Percentiles rank a stretch among this genome's conserved stretches.
Evolutionary conservation across 2,888 invertebrate species (phyloP).

Genomic region (Eupithecia subumbrata): DNA sequence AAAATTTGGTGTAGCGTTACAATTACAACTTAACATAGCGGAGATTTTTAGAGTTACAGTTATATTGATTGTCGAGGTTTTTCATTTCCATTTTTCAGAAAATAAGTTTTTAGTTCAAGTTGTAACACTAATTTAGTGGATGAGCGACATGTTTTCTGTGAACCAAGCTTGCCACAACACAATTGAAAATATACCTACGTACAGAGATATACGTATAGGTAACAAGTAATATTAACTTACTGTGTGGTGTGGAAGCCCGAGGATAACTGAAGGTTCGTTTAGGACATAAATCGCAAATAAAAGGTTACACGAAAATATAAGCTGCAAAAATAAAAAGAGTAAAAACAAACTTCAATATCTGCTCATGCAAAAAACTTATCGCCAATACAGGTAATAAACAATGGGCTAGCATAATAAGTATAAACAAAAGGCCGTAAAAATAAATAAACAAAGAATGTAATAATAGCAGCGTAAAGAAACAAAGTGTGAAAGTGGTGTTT

Average conservation of each 20-base stretch:
- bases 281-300: slow-evolving; percentile 59
- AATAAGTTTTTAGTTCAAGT: too few relatives aligned
- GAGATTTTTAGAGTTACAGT: too few relatives aligned
- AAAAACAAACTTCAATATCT: slow-evolving; percentile 38
- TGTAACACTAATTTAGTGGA: too few relatives aligned
- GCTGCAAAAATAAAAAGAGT: slow-evolving; percentile 18
- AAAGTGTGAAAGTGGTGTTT: background rate
- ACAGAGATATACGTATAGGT: background rate
- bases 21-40: too few relatives aligned
- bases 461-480: slow-evolving; percentile 23
- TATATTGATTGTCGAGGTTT: too few relatives aligned
- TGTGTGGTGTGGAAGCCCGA: slow-evolving; percentile 81
- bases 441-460: slow-evolving; percentile 28
- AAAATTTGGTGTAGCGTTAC: too few relatives aligned
- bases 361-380: slow-evolving; percentile 41
- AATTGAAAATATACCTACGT: background rate
- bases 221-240: slow-evolving; percentile 62
- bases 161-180: slow-evolving; percentile 1
- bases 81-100: too few relatives aligned
- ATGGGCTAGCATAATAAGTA: slow-evolving; percentile 8
- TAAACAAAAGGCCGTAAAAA: slow-evolving; percentile 46
- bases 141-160: background rate
- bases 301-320: slow-evolving; percentile 4
- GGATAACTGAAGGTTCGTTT: slow-evolving; percentile 75
- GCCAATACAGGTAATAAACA: slow-evolving; percentile 26